phyloP scores from a whole-genome alignment of 2,113 vertebrate genomes.

The Leptobrachium leishanense region DNA sequence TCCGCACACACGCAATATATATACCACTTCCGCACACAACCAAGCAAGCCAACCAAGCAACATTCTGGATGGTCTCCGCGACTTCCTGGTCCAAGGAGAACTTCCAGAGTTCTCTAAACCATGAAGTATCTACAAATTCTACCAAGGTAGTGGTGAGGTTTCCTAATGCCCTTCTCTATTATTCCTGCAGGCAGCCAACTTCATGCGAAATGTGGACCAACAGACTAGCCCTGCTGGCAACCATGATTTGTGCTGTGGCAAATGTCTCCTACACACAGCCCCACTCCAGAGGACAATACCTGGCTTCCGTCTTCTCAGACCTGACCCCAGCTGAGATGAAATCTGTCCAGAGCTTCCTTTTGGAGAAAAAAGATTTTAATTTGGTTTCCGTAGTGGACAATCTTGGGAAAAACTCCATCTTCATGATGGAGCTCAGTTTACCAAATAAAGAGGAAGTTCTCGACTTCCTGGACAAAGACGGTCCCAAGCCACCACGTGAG shows the following conservation, averaged over 20 bases:
- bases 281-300: rapidly evolving
- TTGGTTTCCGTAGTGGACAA: conserved; percentile 53
- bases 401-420: conserved; percentile 79
- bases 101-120: too few relatives aligned
- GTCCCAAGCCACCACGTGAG: conserved; percentile 67
- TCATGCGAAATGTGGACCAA: conserved; percentile 33
- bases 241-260: rapidly evolving
- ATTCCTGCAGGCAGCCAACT: background rate
- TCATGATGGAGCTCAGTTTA: conserved; percentile 82
- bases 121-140: too few relatives aligned
- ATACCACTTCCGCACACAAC: too few relatives aligned
- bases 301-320: conserved; percentile 77
- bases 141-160: too few relatives aligned
- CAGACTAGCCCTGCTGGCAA: rapidly evolving
- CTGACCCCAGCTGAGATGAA: conserved; percentile 73
- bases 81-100: too few relatives aligned
- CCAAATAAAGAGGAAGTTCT: conserved; percentile 78
- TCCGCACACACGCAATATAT: too few relatives aligned
- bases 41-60: too few relatives aligned
- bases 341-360: conserved; percentile 71
- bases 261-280: rapidly evolving
- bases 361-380: conserved; percentile 64
- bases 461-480: conserved; percentile 67
- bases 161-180: too few relatives aligned
- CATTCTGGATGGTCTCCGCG: too few relatives aligned